Base-by-base conservation (phyloP, 2,888 invertebrate genomes). In the Quadroppia sp. region DNA sequence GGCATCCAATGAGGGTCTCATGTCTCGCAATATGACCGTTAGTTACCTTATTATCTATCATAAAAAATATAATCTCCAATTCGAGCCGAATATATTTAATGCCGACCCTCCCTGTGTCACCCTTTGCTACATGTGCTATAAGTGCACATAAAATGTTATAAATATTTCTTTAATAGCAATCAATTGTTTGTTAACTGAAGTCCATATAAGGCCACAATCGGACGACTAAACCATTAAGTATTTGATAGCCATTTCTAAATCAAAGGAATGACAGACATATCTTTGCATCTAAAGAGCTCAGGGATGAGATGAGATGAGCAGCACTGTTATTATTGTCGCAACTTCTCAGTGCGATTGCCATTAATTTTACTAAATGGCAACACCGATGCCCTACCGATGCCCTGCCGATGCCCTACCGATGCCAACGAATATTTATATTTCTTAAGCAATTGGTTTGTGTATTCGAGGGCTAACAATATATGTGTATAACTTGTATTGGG, bases 211-310 rank as follows among this genome's bases (percentile, higher is more conserved):
- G 23, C 53, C 23, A n/a, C n/a, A n/a, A n/a, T n/a, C n/a, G n/a
- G n/a, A n/a, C n/a, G n/a, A n/a, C n/a, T n/a, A 56, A 56, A 20
- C 48, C 48, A 48, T 48, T 48, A n/a, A 48, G 48, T 36, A 45
- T 53, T 59, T 59, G 30, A 30, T 30, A 32, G 59, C 59, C 7
- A 30, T 59, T 59, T 30, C 59, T 59, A 59, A 59, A 59, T 59
- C 59, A 59, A 20, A 53, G 53, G 25, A 59, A 30, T 59, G 59
- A 59, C 30, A 59, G 59, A 59, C 30, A 59, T 59, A 59, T 59
- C 59, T 28, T 59, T 4, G 17, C 28, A 59, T 59, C 59, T 28
- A 30, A 59, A 25, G 4, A 30, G 25, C 45, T 15, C 45, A 45
- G 45, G 45, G 28, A 59, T 30, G 30, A 25, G 30, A 53, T 53